Evolutionary conservation across 2,113 vertebrate genomes (phyloP), one percentile per base, ranked within the genome.

Genomic region (Furnarius figulus): DNA sequence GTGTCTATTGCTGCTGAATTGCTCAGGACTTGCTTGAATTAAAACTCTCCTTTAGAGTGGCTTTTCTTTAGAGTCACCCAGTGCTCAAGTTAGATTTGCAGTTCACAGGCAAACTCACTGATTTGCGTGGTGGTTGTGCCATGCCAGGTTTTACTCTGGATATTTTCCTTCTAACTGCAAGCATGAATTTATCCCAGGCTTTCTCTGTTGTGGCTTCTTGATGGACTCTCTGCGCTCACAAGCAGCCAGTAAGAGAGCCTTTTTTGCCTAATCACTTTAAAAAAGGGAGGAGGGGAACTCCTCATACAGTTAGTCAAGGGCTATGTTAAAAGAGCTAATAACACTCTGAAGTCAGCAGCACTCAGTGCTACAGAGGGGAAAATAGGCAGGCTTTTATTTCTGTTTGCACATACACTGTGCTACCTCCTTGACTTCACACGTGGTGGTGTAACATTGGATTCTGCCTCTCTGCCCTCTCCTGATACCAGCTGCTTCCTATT

Each of bases 201-300:
- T 95, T 70, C 47, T 85, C 30, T 83, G 39, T 49, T 74, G 67
- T 49, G 28, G 67, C 49, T 90, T 93, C 86, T 82, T 35, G 70
- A 68, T 55, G 52, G 46, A 75, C 75, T 90, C 12, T 0, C 68
- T 89, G 47, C 91, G 70, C 81, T 96, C 88, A 62, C 68, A 59
- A 83, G 79, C 55, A 86, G 84, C 50, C 40, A 58, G 46, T 77
- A 65, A 86, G 53, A 94, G 72, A 52, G 37, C 31, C 77, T 70
- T 94, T 70, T 94, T 91, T 92, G 76, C 63, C 62, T 90, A 79
- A 83, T 87, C 50, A 52, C 81, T 90, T 89, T 53, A 3, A 59
- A 81, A 91, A 85, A 63, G 33, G 30, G 21, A 25, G 23, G 23
- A 39, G 23, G 16, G 10, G 2, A 68, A 8, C 67, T 67, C 49